Evolutionary conservation across 2,797 vertebrate species (phyloP).

Genomic region (Neosilurus hyrtlii): DNA sequence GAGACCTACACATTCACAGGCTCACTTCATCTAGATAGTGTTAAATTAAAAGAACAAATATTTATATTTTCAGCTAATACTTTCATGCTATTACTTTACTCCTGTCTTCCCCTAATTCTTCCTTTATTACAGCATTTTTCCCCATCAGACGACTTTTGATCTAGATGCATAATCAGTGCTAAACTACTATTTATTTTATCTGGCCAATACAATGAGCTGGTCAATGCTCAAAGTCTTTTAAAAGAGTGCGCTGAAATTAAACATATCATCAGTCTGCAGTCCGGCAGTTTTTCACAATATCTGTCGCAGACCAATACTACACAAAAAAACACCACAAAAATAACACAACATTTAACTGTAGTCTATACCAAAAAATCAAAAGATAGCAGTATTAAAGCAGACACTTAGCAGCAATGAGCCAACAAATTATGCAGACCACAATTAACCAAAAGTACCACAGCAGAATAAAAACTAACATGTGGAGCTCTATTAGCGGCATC

Average conservation of each 20-base stretch:
- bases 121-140: background rate
- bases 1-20: too few relatives aligned
- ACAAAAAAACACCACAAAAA: too few relatives aligned
- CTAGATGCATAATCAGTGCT: background rate
- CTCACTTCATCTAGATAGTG: too few relatives aligned
- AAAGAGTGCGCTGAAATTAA: background rate
- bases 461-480: background rate
- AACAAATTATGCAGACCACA: background rate
- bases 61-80: background rate
- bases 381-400: background rate
- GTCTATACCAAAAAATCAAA: background rate
- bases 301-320: background rate
- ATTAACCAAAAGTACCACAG: background rate
- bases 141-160: background rate
- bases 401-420: background rate
- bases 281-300: background rate
- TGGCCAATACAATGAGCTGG: background rate
- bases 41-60: constrained; percentile 3
- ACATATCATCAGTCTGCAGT: too few relatives aligned
- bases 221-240: background rate
- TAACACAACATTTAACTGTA: background rate
- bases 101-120: background rate
- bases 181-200: background rate
- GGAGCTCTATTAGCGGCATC: background rate
- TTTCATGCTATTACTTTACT: background rate